phyloP scores from a whole-genome alignment of 2,113 vertebrate species.

The Siniperca chuatsi region DNA sequence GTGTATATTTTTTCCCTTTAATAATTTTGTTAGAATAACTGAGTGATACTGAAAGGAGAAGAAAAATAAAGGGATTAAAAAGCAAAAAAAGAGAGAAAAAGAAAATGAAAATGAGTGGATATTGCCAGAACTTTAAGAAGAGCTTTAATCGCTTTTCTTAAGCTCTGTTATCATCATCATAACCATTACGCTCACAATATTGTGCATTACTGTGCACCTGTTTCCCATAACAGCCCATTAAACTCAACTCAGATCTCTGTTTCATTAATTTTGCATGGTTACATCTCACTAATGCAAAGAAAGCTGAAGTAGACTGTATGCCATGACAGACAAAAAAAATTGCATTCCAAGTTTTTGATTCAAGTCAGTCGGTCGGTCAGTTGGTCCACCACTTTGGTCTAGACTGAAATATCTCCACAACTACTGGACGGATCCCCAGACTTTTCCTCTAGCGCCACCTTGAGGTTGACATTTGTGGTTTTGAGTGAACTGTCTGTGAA shows the following conservation, averaged over 20 bases:
- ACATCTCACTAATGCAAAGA: constrained; percentile 16
- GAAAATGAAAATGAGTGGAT: not conserved
- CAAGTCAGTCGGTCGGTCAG: not conserved
- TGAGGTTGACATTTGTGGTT: not conserved
- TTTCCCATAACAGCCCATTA: not conserved
- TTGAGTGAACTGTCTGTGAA: not conserved
- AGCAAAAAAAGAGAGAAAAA: not conserved
- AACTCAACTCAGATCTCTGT: not conserved
- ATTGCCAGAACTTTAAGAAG: not conserved
- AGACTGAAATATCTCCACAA: no score
- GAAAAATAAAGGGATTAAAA: not conserved
- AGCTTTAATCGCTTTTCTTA: not conserved
- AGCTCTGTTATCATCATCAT: not conserved
- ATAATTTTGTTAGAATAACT: constrained; percentile 19
- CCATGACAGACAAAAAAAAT: not conserved
- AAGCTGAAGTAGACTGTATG: not conserved
- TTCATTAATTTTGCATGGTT: constrained; percentile 19
- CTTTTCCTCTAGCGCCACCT: not conserved
- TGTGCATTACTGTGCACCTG: constrained; percentile 7
- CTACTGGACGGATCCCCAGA: not conserved
- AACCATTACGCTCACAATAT: constrained; percentile 1
- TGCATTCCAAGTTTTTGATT: not conserved
- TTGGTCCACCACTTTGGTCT: not conserved
- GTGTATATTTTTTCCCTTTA: constrained; percentile 14
- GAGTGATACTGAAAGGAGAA: not conserved